phyloP scores from a whole-genome alignment of 2,888 invertebrate species.

The Rhyacophila evoluta region DNA sequence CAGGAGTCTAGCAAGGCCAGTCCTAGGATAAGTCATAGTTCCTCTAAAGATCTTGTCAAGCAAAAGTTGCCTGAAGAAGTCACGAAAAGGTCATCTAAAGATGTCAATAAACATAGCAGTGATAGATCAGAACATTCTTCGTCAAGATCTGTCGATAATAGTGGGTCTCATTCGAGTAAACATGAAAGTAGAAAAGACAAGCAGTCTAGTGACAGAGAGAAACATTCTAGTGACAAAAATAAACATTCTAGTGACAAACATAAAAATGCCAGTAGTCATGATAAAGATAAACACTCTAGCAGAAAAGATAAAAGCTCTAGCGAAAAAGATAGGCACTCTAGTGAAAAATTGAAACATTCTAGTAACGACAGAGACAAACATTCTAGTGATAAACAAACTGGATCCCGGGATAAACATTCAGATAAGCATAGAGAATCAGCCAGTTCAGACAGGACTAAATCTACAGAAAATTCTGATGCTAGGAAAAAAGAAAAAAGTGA shows the following conservation, averaged over 20 bases:
- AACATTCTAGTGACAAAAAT: slow-evolving; percentile 54
- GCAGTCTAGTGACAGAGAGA: slow-evolving; percentile 49
- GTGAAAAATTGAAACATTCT: slow-evolving; percentile 47
- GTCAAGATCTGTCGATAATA: slow-evolving; percentile 1
- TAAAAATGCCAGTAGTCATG: background rate
- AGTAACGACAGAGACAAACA: slow-evolving; percentile 46
- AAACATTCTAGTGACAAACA: slow-evolving; percentile 20
- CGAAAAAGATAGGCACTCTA: slow-evolving; percentile 37
- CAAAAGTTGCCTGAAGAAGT: background rate
- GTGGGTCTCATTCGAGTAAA: slow-evolving; percentile 47
- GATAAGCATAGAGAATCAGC: slow-evolving; percentile 43
- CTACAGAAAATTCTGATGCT: slow-evolving; percentile 23
- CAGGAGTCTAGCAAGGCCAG: slow-evolving; percentile 40
- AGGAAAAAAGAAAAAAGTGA: slow-evolving; percentile 53
- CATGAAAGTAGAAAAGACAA: slow-evolving; percentile 49
- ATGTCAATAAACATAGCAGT: slow-evolving; percentile 54
- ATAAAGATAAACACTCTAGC: slow-evolving; percentile 55
- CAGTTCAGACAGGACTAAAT: slow-evolving; percentile 29
- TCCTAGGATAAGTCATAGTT: slow-evolving; percentile 28
- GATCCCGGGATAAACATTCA: slow-evolving; percentile 19
- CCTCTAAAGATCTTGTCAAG: slow-evolving; percentile 22
- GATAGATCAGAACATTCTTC: slow-evolving; percentile 55
- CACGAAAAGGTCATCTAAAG: background rate
- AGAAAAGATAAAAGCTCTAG: slow-evolving; percentile 60
- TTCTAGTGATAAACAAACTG: slow-evolving; percentile 26